These are phyloP conservation scores for Danio albolineatus DNA, from an alignment of 2,797 vertebrate genomes.

Conservation along the genomic window DNA sequence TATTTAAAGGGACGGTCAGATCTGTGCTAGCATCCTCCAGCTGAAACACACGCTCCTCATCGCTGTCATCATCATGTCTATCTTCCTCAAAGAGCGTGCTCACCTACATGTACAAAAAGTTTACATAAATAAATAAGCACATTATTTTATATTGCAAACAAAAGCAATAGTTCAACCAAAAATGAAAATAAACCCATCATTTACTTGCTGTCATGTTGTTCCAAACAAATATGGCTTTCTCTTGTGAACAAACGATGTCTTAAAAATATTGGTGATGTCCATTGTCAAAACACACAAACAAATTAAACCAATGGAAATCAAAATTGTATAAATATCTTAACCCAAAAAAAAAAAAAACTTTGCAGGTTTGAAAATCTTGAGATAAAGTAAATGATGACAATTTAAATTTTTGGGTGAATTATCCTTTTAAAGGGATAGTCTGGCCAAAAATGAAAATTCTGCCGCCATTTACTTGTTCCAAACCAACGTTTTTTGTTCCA, in stretches of 20 bases:
- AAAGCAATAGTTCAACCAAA: too few species aligned
- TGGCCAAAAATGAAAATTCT: too few species aligned
- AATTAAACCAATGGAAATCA: neutral
- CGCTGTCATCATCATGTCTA: conserved; percentile 51
- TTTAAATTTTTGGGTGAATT: too few species aligned
- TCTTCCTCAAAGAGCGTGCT: conserved; percentile 74
- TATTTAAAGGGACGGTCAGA: conserved; percentile 59
- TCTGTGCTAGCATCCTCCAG: conserved; percentile 62
- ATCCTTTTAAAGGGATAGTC: too few species aligned
- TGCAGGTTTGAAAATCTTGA: neutral
- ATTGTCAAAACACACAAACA: neutral
- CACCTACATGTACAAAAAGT: conserved; percentile 67
- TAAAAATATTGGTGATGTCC: neutral
- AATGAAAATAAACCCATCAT: too few species aligned
- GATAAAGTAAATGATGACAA: too few species aligned
- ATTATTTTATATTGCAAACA: neutral
- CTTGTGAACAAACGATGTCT: neutral
- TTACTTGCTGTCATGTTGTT: neutral
- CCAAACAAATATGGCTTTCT: neutral
- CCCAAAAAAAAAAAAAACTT: neutral
- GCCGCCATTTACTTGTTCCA: too few species aligned
- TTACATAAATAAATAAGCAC: neutral
- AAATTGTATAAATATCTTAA: neutral
- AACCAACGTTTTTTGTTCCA: too few species aligned
- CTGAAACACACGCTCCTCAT: conserved; percentile 66